Base-by-base conservation (phyloP, 2,888 invertebrate genomes). In the Aleiodes alternator region DNA sequence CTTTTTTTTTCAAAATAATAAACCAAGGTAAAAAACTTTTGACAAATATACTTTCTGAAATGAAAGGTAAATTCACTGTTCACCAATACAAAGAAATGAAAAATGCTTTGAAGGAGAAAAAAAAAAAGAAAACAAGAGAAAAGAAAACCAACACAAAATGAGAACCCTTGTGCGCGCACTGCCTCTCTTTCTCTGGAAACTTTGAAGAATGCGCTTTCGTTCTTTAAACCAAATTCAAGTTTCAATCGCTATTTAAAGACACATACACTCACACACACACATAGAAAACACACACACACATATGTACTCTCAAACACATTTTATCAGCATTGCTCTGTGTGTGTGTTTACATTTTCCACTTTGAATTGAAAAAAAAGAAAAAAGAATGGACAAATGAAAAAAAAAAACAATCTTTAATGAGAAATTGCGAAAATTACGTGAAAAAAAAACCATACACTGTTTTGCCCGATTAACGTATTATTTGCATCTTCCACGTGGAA, bases 401-500 rank as follows among this genome's bases (percentile, higher is more conserved):
- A 55, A 72, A 56, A 14, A 57, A n/a, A 29, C 12, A 68, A n/a
- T 68, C 50, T 71, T 61, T 14, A 55, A 31, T 68, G 61, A 53
- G 71, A 2, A 48, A n/a, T 38, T 9, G 8, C 34, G 53, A 38
- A 29, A 72, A 75, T 72, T 61, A 53, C 4, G 4, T 6, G 38
- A 61, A 50, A 48, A 55, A 43, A 71, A 23, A 23, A 23, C 23
- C 64, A 69, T 23, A 70, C 48, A 61, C 66, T 31, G 50, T 64
- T 50, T 43, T 23, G 7, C 16, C 38, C 50, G 53, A 55, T 23
- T 53, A 12, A 4, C 16, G 31, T 34, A 31, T 55, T 29, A 16
- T 74, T 23, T 77, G 77, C 76, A 72, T 64, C 50, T 64, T 79
- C 81, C 86, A 84, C 86, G 84, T 83, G 86, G 81, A 84, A 84